A percentile compares a stretch with the other conserved stretches of the same genome.
Evolutionary conservation across 2,797 vertebrate species (phyloP).

Genomic region (Phalanger gymnotis): DNA sequence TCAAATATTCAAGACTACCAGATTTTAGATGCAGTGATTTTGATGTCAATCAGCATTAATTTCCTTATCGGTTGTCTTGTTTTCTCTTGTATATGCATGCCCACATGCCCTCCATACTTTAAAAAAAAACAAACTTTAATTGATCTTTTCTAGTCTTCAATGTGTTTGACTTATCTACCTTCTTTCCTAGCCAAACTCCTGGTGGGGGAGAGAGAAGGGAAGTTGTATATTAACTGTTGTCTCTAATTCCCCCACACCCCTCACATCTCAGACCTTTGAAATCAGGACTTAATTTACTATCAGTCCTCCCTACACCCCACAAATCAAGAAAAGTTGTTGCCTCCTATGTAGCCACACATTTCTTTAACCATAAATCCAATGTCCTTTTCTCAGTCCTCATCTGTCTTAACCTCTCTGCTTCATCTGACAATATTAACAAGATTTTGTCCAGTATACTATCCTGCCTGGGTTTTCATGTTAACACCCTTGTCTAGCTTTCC

Average conservation of each 20-base stretch:
- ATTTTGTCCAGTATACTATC: background rate
- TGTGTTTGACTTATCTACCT: background rate
- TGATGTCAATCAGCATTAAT: background rate
- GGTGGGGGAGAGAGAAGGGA: background rate
- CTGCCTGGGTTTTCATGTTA: background rate
- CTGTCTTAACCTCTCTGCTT: background rate
- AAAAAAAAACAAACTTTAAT: background rate
- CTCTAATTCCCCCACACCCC: background rate
- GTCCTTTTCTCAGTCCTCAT: background rate
- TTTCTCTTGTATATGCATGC: background rate
- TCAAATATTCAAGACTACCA: constrained; percentile 75
- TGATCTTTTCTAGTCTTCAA: background rate
- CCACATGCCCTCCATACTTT: background rate
- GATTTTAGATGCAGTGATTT: background rate
- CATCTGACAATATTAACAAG: background rate
- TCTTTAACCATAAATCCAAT: background rate
- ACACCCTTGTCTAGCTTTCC: background rate
- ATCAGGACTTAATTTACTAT: background rate
- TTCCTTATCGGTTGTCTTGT: background rate
- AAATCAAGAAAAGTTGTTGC: background rate
- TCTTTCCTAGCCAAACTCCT: background rate
- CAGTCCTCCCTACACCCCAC: background rate
- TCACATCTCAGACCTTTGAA: background rate
- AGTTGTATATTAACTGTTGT: background rate
- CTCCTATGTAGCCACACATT: background rate